phyloP scores from a whole-genome alignment of 1,140 invertebrate genomes.

The Caenorhabditis elegans region WBcel235 BX284604.4:10841001-10841500 shows the following conservation, averaged over 20 bases:
- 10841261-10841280: background rate
- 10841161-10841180: background rate
- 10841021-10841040: background rate
- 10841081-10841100: background rate
- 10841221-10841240: background rate
- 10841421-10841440: background rate
- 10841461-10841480: background rate
- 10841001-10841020: background rate
- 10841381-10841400: background rate
- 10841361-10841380: background rate
- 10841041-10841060: background rate
- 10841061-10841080: background rate
- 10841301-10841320: too few relatives aligned
- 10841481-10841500: background rate
- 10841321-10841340: background rate
- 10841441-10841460: background rate
- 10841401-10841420: background rate
- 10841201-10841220: background rate
- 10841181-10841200: background rate
- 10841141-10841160: too few relatives aligned
- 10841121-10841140: background rate
- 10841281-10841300: background rate
- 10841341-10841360: background rate
- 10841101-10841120: background rate
- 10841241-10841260: background rate